Evolutionary conservation across 2,888 invertebrate genomes (phyloP), one percentile per base, ranked within the genome.

Genomic region (Hirtodrosophila alboralis): DNA sequence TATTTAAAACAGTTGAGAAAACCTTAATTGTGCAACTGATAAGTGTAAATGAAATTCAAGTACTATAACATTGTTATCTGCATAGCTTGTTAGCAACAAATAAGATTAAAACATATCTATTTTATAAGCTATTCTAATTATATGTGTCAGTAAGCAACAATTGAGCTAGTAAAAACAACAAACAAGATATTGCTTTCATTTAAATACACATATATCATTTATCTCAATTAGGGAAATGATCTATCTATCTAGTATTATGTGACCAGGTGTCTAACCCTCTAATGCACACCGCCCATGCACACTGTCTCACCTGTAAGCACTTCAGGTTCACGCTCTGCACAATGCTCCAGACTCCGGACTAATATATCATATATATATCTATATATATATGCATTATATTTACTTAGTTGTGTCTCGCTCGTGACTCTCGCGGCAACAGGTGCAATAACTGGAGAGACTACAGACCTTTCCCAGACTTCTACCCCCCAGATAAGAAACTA

Each of bases 371-470:
- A 36, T 28, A 31, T 18, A 47, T 38, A 27, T 34, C 18, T 38
- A 7, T 18, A 10, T 31, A 27, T 34, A 9, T 13, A 43, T 18
- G 12, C 12, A 18, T 38, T 41, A 13, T 30, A 33, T 21, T 44
- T 40, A 33, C 27, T 44, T 40, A 54, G 64, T 40, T 52, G 54
- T 52, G 51, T 49, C 37, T 16, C 36, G 69, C 54, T 77, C 76
- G 76, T 79, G 76, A 73, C 80, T 64, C 59, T 71, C 40, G 34
- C 36, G 44, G 34, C 56, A 70, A 62, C 76, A 77, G 76, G 76
- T 77, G 76, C 57, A 66, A 49, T 40, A 33, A 54, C 31, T 65
- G 44, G 48, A 10, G 26, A 61, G 18, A 53, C 52, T n/a, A n/a
- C n/a, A n/a, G n/a, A 18, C 18, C 18, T 18, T 18, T 4, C 4